phyloP scores from a whole-genome alignment of 2,113 vertebrate species.

The Rhombomys opimus region DNA sequence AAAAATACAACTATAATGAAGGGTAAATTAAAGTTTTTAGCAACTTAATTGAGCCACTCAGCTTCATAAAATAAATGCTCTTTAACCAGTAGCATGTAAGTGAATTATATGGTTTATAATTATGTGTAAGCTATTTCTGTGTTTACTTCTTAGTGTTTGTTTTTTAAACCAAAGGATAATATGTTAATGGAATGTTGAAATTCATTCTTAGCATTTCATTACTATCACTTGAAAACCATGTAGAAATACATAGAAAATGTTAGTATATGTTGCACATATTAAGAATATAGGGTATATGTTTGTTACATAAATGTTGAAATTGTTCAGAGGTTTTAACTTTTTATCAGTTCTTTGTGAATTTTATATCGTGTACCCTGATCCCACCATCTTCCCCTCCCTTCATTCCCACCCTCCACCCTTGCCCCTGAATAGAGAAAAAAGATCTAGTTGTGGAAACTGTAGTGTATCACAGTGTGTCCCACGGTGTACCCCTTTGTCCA shows the following conservation, averaged over 20 bases:
- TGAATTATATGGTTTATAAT: background rate
- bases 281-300: background rate
- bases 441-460: too few species aligned
- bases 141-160: background rate
- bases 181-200: background rate
- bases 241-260: background rate
- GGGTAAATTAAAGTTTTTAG: constrained; percentile 16
- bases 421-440: background rate
- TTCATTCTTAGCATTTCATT: background rate
- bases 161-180: background rate
- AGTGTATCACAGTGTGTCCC: too few species aligned
- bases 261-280: background rate
- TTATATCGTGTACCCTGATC: background rate
- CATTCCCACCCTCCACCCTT: background rate
- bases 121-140: constrained; percentile 16
- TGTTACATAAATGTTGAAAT: constrained; percentile 29
- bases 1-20: background rate
- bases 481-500: too few species aligned
- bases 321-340: background rate
- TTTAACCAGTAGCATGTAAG: background rate
- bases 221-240: background rate
- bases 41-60: background rate
- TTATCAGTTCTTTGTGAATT: background rate
- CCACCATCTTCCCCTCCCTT: background rate
- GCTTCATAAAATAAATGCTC: background rate